Evolutionary conservation across 2,113 vertebrate genomes (phyloP).

Genomic region (Marmota flaviventris): DNA sequence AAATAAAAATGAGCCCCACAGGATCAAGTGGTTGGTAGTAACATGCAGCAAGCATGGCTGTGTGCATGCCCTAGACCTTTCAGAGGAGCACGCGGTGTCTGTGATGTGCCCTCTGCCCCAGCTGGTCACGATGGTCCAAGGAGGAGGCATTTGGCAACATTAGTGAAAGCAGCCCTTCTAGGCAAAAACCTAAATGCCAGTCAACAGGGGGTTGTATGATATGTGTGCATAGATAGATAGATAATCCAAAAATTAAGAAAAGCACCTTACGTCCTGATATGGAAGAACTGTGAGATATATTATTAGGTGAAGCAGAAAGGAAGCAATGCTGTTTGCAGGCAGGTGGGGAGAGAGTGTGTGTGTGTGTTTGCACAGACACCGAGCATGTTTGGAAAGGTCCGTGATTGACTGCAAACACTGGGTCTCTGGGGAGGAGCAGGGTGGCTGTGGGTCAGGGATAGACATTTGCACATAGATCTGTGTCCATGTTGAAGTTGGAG

Average conservation of each 20-base stretch:
- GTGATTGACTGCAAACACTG: accelerated
- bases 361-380: accelerated
- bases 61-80: accelerated
- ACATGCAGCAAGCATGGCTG: accelerated
- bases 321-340: background rate
- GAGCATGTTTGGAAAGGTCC: background rate
- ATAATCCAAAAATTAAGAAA: background rate
- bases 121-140: background rate
- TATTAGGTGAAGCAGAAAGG: background rate
- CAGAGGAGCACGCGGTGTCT: accelerated
- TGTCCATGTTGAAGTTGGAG: background rate
- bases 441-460: background rate
- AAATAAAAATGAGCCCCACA: accelerated
- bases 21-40: accelerated
- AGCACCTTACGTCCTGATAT: background rate
- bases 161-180: background rate
- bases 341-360: too few species aligned
- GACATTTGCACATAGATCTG: accelerated
- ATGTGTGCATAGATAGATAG: background rate
- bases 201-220: background rate
- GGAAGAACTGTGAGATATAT: background rate
- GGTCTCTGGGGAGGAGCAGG: background rate
- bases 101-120: accelerated
- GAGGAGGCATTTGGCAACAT: background rate
- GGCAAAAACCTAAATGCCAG: background rate